phyloP scores from a whole-genome alignment of 2,113 vertebrate species.

The Phrynocephalus versicolor region DNA sequence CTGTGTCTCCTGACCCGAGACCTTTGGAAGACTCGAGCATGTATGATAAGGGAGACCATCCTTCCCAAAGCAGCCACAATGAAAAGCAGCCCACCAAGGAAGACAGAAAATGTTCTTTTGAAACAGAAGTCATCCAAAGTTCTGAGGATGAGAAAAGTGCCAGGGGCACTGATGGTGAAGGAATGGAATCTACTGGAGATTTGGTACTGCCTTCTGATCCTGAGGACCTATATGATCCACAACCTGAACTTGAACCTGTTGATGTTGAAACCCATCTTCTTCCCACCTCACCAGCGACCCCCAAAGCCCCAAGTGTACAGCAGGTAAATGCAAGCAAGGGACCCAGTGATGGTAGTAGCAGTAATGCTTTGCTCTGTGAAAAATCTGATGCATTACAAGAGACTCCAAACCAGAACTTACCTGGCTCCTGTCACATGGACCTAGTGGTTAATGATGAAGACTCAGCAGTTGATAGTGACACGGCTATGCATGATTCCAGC shows the following conservation, averaged over 20 bases:
- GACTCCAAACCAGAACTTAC: not conserved
- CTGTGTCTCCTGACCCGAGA: not conserved
- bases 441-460: not conserved
- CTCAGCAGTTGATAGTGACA: not conserved
- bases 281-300: not conserved
- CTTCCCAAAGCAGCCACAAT: slow-evolving; percentile 14
- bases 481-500: not conserved
- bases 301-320: not conserved
- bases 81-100: slow-evolving; percentile 17
- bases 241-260: not conserved
- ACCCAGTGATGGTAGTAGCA: not conserved
- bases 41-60: not conserved
- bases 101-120: slow-evolving; percentile 4
- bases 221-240: not conserved
- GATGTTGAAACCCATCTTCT: not conserved
- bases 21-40: slow-evolving; percentile 20
- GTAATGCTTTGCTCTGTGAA: not conserved
- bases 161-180: not conserved
- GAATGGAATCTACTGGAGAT: not conserved
- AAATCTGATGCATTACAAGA: slow-evolving; percentile 11
- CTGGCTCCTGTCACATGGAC: not conserved
- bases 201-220: not conserved
- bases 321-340: not conserved
- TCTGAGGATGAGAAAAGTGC: not conserved
- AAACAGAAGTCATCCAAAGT: not conserved